Base-by-base conservation (phyloP, 2,113 vertebrate species). In the Probosciger aterrimus region DNA sequence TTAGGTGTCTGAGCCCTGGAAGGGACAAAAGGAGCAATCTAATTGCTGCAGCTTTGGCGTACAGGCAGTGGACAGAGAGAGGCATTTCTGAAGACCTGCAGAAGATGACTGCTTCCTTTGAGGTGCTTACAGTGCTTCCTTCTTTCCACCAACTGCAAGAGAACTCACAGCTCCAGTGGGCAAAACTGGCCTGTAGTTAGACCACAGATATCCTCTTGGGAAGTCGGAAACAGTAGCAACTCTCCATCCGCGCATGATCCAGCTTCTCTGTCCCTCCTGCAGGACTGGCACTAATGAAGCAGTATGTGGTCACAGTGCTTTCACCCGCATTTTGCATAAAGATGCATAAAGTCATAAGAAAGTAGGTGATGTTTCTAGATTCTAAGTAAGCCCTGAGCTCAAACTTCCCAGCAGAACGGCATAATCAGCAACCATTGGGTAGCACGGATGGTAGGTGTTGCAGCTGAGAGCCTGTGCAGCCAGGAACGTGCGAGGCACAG, bases 281-380 rank as follows among this genome's bases (percentile, higher is more conserved):
- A 68, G 95, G 83, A 92, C 52, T 43, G 62, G 69, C 7, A 0
- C 49, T 82, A 46, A 63, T 64, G 83, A 91, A 70, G 73, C 78
- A 8, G 30, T 53, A 37, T 37, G 27, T 69, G 86, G 89, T 92
- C 94, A 33, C n/a, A 28, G 93, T 25, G 44, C 67, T 95, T 91
- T 81, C 86, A 82, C 89, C 74, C 84, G 89, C 81, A 33, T 84
- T 95, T 96, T 96, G 81, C 81, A 95, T 87, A 91, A 93, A 92
- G 91, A 92, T 84, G 89, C 69, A 84, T 76, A 79, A 87, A 91
- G 57, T 60, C 3, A 0, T 82, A 95, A 89, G 84, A 96, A 95
- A 95, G 95, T 88, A 83, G 64, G 41, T 88, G 86, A 93, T 89
- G 52, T 84, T 95, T 92, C 75, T 73, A 95, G 86, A 64, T 78